Percentiles rank a stretch among this genome's conserved stretches.
Evolutionary conservation across 2,888 invertebrate genomes (phyloP).

Genomic region (Epirrhoe tristata): DNA sequence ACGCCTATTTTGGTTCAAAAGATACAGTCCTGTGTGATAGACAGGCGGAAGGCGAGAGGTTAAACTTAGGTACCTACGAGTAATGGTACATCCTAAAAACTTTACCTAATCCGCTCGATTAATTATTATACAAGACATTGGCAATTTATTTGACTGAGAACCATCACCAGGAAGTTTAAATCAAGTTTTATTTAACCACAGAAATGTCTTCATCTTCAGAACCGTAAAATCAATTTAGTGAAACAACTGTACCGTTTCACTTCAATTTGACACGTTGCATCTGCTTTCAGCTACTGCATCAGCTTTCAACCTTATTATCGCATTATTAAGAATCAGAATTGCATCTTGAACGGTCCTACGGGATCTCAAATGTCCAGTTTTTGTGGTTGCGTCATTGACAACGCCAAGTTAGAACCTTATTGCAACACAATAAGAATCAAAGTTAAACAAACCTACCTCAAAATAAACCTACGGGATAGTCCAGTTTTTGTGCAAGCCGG

Average conservation of each 20-base stretch:
- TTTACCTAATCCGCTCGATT: not conserved
- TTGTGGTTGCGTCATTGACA: not conserved
- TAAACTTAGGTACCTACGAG: no score
- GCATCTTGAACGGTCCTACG: not conserved
- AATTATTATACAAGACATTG: not conserved
- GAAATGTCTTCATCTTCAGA: slow-evolving; percentile 28
- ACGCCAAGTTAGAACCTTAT: slow-evolving; percentile 7
- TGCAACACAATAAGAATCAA: not conserved
- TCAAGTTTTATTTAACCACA: slow-evolving; percentile 14
- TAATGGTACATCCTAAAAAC: no score
- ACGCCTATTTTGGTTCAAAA: no score
- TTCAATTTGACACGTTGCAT: slow-evolving; percentile 43
- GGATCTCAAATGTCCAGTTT: slow-evolving; percentile 16
- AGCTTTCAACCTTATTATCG: slow-evolving; percentile 17
- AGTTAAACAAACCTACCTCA: no score
- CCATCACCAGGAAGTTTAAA: slow-evolving; percentile 1
- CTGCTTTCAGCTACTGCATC: slow-evolving; percentile 18
- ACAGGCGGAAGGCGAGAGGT: no score
- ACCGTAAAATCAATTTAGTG: slow-evolving; percentile 42
- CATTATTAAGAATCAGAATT: slow-evolving; percentile 9
- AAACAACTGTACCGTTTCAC: slow-evolving; percentile 37
- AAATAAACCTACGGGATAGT: slow-evolving; percentile 29
- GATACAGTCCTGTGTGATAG: no score
- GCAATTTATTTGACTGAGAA: not conserved
- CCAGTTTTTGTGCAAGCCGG: slow-evolving; percentile 34